Evolutionary conservation across 2,113 vertebrate genomes (phyloP).

Genomic region (Andinoacara biseriatus): DNA sequence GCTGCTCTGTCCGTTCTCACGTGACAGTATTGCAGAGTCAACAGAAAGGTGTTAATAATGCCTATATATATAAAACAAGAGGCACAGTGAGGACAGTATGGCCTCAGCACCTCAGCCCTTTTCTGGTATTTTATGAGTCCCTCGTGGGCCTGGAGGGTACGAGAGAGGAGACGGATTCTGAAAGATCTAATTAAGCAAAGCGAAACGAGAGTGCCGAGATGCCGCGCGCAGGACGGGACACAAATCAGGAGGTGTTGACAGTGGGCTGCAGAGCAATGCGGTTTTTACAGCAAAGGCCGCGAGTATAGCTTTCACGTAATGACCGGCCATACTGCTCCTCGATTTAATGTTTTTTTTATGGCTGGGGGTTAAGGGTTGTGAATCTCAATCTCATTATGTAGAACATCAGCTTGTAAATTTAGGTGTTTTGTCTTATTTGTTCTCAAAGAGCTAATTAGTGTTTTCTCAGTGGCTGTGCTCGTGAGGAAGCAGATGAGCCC

Average conservation of each 20-base stretch:
- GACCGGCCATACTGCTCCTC: slow-evolving; percentile 15
- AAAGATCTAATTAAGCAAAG: slow-evolving; percentile 71
- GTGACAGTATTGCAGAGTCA: slow-evolving; percentile 39
- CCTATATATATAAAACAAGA: slow-evolving; percentile 41
- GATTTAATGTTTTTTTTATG: slow-evolving; percentile 31
- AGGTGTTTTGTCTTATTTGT: slow-evolving; percentile 35
- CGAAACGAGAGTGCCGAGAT: slow-evolving; percentile 60
- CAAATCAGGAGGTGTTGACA: slow-evolving; percentile 66
- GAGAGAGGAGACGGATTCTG: slow-evolving; percentile 46
- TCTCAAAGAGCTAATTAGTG: slow-evolving; percentile 40
- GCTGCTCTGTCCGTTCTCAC: background rate
- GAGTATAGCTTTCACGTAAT: slow-evolving; percentile 40
- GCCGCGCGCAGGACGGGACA: slow-evolving; percentile 42
- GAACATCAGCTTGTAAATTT: slow-evolving; percentile 36
- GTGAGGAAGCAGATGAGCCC: background rate
- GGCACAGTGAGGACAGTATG: slow-evolving; percentile 17
- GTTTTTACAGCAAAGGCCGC: slow-evolving; percentile 32
- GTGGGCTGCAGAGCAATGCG: slow-evolving; percentile 36
- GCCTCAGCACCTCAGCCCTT: slow-evolving; percentile 26
- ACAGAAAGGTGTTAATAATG: slow-evolving; percentile 50
- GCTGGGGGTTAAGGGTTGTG: slow-evolving; percentile 16
- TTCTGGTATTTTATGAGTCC: slow-evolving; percentile 58
- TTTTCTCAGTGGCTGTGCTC: slow-evolving; percentile 20
- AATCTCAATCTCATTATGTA: slow-evolving; percentile 49
- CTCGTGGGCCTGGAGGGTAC: slow-evolving; percentile 42